Conservation (phyloP, 2,113 vertebrate species). For the Pedetes capensis region DNA sequence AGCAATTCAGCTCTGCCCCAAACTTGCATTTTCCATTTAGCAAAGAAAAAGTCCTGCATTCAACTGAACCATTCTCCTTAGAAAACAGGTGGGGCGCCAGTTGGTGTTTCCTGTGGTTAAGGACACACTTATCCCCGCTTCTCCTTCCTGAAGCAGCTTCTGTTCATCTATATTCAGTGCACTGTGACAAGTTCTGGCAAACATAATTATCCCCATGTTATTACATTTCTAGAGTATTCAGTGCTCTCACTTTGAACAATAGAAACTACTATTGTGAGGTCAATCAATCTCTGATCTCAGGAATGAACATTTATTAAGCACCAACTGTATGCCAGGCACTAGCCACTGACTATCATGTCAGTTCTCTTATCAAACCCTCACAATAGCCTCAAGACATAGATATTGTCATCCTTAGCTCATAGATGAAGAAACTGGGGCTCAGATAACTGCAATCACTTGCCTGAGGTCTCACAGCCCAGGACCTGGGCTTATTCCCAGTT, state of each 20-base stretch:
- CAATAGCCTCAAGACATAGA: not conserved
- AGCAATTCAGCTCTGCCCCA: constrained; percentile 16
- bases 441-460: not conserved
- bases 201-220: not conserved
- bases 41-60: not conserved
- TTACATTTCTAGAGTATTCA: not conserved
- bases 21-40: not conserved
- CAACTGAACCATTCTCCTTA: not conserved
- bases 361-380: not conserved
- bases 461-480: not conserved
- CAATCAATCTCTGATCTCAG: not conserved
- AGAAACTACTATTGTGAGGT: not conserved
- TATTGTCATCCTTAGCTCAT: not conserved
- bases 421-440: not conserved
- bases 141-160: not conserved
- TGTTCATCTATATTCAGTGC: not conserved
- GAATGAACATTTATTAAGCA: not conserved
- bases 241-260: not conserved
- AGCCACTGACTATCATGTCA: not conserved
- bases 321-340: not conserved
- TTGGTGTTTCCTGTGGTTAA: not conserved
- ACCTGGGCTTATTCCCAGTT: not conserved
- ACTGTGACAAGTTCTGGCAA: not conserved
- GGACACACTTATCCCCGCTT: not conserved
- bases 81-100: not conserved